These are phyloP conservation scores for Halictus ligatus DNA, from an alignment of 2,888 invertebrate genomes.

Conservation along the genomic window DNA sequence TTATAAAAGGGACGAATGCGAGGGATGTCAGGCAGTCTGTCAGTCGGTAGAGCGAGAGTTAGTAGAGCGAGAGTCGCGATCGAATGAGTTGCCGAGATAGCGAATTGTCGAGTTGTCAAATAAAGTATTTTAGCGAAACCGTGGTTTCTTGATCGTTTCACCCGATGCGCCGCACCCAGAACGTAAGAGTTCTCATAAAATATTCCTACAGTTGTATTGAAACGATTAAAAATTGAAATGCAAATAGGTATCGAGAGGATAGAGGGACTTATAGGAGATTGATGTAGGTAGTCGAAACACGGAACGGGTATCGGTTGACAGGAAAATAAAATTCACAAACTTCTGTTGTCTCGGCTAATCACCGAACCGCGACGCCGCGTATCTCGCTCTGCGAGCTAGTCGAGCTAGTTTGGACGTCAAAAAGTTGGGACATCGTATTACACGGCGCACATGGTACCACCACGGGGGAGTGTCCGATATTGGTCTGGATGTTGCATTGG, in stretches of 20 bases:
- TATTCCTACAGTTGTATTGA: no score
- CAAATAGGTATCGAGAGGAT: background rate
- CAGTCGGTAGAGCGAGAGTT: no score
- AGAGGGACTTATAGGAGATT: background rate
- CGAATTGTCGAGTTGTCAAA: no score
- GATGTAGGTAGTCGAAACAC: no score
- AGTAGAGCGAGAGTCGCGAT: no score
- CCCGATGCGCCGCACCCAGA: no score
- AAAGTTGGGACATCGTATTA: slow-evolving; percentile 77
- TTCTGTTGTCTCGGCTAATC: slow-evolving; percentile 42
- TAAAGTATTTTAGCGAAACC: no score
- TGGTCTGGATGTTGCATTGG: slow-evolving; percentile 48
- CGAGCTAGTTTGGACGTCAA: slow-evolving; percentile 45
- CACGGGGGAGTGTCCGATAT: slow-evolving; percentile 20
- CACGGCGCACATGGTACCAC: slow-evolving; percentile 43
- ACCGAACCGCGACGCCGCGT: background rate
- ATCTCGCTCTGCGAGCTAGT: slow-evolving; percentile 21
- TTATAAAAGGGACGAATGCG: no score
- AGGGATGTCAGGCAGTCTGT: no score
- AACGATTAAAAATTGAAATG: background rate
- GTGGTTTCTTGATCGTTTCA: no score
- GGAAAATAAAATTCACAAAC: slow-evolving; percentile 70
- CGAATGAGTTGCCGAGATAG: no score
- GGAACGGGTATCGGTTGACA: background rate
- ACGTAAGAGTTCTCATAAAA: no score